Conservation (phyloP, 2,888 invertebrate genomes). For the Rugalucina vietnamica region DNA sequence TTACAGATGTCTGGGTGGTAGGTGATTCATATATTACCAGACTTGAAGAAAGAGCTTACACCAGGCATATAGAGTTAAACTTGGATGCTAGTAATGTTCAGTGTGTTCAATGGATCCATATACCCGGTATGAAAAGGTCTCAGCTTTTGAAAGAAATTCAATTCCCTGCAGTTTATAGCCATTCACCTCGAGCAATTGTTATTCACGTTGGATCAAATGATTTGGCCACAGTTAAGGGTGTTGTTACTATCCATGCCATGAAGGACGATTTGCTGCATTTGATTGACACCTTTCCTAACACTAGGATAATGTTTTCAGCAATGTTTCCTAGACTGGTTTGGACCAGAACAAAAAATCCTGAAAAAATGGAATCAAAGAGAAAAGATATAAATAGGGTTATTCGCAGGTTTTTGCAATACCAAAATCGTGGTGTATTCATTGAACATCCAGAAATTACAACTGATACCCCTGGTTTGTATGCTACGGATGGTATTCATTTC, state of each 20-base stretch:
- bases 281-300: neutral
- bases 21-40: neutral
- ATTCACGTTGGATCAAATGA: neutral
- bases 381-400: neutral
- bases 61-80: neutral
- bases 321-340: neutral
- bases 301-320: neutral
- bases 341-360: neutral
- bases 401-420: neutral
- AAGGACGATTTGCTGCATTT: neutral
- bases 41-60: neutral
- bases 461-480: neutral
- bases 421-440: constrained; percentile 1
- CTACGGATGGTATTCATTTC: neutral
- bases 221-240: neutral
- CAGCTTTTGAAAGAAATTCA: neutral
- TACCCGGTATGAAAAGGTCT: neutral
- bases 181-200: neutral
- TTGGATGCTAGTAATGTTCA: neutral
- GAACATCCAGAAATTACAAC: neutral
- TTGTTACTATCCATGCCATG: neutral
- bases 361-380: neutral
- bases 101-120: neutral
- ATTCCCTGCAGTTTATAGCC: neutral
- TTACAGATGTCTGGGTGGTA: neutral